Evolutionary conservation across 2,113 vertebrate species (phyloP), one percentile per base, ranked within the genome.

Genomic region (Montifringilla adamsi): DNA sequence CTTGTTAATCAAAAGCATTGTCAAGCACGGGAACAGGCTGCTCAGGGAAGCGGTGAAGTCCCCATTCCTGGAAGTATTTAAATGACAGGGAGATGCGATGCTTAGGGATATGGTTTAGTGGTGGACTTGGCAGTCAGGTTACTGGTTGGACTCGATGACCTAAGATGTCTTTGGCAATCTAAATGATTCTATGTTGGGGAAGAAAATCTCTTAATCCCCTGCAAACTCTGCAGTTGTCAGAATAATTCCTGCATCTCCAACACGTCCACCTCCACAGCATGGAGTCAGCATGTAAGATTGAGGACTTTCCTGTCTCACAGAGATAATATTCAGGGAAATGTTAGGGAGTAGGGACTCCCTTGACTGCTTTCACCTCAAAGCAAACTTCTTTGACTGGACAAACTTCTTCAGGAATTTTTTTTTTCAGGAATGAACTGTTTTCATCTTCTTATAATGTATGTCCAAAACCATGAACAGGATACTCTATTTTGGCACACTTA

Each of bases 261-360:
- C 35, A 69, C 0, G 0, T 49, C 63, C 22, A 35, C 43, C 55
- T 35, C 49, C 17, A 55, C 55, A 49, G 39, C 24, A 18, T 31
- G 13, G 20, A 68, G 39, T 30, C 39, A 37, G 17, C 55, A 47
- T 31, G 19, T 41, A 41, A 0, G 0, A 62, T 4, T 53, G 39
- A 60, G 78, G 55, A 69, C n/a, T 41, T 69, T 23, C 30, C 35
- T 41, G 55, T 62, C 53, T 76, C 70, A 41, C 46, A 26, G 23
- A 39, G 33, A 4, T 21, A 62, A 62, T 6, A 22, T 47, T 62
- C 21, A 41, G 39, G 39, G 6, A 13, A 41, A 41, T 41, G 39
- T 41, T 41, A 41, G 39, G 39, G 39, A 41, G 13, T 41, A 41
- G 39, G 39, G 39, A 27, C 11, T 55, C 47, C 26, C 47, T 49